Conservation (phyloP, 2,888 invertebrate genomes). For the Caenorhabditis sp. region DNA sequence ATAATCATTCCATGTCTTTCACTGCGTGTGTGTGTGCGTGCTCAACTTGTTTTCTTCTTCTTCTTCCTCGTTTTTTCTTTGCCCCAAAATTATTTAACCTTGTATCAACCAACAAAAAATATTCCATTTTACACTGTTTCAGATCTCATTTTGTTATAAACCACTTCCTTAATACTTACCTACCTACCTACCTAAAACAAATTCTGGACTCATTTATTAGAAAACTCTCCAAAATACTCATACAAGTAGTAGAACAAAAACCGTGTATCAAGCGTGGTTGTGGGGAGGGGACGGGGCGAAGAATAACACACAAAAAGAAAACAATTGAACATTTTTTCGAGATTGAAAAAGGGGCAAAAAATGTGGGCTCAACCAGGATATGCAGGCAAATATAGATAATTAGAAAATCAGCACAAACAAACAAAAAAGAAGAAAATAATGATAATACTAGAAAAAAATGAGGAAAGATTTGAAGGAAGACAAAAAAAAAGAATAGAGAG, state of each 20-base stretch:
- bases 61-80: not conserved
- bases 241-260: constrained; percentile 1
- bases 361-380: no score
- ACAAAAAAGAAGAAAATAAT: not conserved
- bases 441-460: not conserved
- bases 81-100: not conserved
- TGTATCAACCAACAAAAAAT: not conserved
- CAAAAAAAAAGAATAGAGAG: no score
- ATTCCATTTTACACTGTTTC: not conserved
- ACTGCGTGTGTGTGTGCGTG: no score
- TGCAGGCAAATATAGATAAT: not conserved
- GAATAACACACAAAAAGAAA: not conserved
- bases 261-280: not conserved
- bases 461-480: not conserved
- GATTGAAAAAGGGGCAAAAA: not conserved
- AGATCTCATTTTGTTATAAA: not conserved
- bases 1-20: not conserved
- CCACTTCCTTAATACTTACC: no score
- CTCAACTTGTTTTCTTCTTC: not conserved
- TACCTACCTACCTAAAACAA: no score
- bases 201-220: not conserved
- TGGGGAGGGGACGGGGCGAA: no score
- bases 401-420: not conserved
- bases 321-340: not conserved
- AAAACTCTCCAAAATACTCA: not conserved